These are phyloP conservation scores for Xiphorhynchus erythropygius DNA, from an alignment of 2,797 vertebrate species.

Conservation along the genomic window DNA sequence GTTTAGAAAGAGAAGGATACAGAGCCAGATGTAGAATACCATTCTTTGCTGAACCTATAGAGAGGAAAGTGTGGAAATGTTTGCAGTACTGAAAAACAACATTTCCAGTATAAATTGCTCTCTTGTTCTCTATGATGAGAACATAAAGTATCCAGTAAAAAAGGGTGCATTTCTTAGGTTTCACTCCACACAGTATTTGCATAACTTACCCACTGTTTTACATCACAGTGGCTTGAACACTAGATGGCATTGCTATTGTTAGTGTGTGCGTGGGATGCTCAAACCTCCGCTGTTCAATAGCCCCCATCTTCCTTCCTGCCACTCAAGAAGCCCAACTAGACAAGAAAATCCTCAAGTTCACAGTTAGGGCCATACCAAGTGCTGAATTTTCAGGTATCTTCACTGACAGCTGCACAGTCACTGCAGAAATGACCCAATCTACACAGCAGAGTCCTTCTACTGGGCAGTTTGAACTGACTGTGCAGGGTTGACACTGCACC, in stretches of 20 bases:
- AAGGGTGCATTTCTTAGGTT: background rate
- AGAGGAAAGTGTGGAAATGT: background rate
- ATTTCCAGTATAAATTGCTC: background rate
- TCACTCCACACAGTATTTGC: background rate
- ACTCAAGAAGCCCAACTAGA: background rate
- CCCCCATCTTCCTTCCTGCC: background rate
- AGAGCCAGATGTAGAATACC: background rate
- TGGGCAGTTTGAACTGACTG: background rate
- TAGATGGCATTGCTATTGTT: conserved; percentile 38
- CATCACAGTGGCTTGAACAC: background rate
- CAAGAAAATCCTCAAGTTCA: background rate
- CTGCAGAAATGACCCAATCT: background rate
- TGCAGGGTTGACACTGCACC: background rate
- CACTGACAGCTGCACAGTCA: background rate
- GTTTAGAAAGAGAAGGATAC: background rate
- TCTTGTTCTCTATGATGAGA: background rate
- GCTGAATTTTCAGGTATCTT: background rate
- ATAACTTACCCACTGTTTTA: background rate
- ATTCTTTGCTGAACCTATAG: background rate
- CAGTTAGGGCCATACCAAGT: background rate
- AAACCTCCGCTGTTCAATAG: background rate
- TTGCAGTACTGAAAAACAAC: background rate
- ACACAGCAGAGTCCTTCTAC: background rate
- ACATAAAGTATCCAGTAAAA: background rate
- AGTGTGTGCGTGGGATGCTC: background rate